Percentiles rank a stretch among this genome's conserved stretches.
Conservation (phyloP, 2,113 vertebrate genomes). For the Pluvialis apricaria region DNA sequence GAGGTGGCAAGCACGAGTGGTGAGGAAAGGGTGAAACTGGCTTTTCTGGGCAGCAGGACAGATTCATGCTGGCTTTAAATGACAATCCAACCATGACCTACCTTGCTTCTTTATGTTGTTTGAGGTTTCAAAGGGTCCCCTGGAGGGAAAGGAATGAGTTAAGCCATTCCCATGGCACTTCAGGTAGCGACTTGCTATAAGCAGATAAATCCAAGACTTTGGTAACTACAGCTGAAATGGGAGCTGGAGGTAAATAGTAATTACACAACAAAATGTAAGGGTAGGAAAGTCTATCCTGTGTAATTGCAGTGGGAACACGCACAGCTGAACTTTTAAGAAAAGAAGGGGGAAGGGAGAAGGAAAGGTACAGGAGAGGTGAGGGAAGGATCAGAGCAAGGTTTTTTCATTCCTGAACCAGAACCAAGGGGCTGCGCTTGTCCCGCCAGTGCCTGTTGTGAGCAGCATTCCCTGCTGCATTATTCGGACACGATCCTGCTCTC, state of each 20-base stretch:
- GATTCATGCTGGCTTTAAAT: background rate
- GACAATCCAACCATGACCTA: background rate
- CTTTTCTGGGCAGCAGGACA: background rate
- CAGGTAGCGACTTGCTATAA: background rate
- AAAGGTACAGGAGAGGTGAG: background rate
- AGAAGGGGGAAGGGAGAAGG: background rate
- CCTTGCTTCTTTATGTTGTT: background rate
- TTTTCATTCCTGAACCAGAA: background rate
- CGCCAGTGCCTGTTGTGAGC: background rate
- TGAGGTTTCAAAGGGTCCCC: background rate
- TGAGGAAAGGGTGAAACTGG: background rate
- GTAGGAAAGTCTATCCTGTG: background rate
- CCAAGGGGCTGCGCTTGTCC: background rate
- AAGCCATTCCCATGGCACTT: background rate
- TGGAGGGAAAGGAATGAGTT: background rate
- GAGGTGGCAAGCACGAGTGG: background rate
- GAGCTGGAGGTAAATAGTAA: background rate
- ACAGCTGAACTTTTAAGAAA: background rate
- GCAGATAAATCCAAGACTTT: background rate
- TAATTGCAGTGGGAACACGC: background rate
- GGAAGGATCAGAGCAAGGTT: background rate
- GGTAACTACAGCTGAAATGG: background rate
- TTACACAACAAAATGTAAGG: background rate
- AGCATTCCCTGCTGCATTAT: fast-evolving
- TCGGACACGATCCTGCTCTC: background rate